phyloP scores from a whole-genome alignment of 2,113 vertebrate species.

The Ursus arctos region DNA sequence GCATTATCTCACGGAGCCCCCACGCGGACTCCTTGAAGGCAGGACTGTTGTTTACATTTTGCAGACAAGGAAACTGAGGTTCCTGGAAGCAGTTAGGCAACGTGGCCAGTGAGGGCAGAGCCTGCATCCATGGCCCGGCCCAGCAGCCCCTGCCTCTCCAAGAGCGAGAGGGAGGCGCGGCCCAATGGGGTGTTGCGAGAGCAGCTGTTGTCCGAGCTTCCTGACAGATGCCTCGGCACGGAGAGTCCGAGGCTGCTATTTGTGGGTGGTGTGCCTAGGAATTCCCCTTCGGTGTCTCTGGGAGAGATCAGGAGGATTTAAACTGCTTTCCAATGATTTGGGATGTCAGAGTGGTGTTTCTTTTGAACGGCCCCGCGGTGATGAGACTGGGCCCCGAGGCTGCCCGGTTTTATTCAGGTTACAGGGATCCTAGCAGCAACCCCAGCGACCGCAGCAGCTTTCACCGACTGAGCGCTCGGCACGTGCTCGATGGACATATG shows the following conservation, averaged over 20 bases:
- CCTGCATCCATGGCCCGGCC: not conserved
- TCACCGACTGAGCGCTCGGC: rapidly evolving
- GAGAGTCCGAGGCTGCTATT: not conserved
- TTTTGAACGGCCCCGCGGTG: not conserved
- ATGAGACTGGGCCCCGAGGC: not conserved
- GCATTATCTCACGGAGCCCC: not conserved
- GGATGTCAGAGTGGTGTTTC: not conserved
- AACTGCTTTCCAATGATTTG: not conserved
- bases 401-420: not conserved
- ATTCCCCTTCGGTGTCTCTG: not conserved
- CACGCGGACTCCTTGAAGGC: rapidly evolving
- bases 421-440: rapidly evolving
- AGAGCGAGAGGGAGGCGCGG: not conserved
- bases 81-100: too few species aligned
- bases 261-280: not conserved
- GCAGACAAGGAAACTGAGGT: not conserved
- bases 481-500: rapidly evolving
- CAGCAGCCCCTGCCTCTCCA: not conserved
- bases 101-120: not conserved
- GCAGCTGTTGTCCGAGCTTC: not conserved
- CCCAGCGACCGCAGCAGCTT: not conserved
- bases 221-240: not conserved
- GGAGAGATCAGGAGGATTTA: not conserved
- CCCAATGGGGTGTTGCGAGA: not conserved
- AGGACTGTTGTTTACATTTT: rapidly evolving